Evolutionary conservation across 2,113 vertebrate genomes (phyloP), one percentile per base, ranked within the genome.

Genomic region (western clawed frog (Xenopus tropicalis)): DNA sequence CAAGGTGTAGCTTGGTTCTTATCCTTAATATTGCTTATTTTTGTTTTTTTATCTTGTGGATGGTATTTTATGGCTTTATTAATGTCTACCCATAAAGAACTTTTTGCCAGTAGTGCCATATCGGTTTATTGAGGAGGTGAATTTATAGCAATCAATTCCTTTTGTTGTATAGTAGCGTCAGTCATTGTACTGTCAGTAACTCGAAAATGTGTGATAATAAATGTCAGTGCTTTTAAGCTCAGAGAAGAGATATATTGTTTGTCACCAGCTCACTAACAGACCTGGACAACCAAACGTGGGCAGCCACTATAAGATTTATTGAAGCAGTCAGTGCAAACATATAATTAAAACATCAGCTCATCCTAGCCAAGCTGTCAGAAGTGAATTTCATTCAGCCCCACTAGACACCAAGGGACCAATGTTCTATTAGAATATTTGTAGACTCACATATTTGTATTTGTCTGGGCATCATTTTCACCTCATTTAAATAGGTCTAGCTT

Each of bases 281-380:
- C 58, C 63, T 74, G 64, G 54, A 48, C 71, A 58, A 24, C 37
- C 52, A 22, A 59, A 58, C 66, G 71, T 74, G 71, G 66, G 71
- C 63, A 23, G 71, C 63, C 25, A 46, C 23, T 21, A 14, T 25
- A 63, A 66, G 71, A 74, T 66, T 74, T 74, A 74, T 74, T 44
- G 54, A 59, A 37, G 29, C 37, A 56, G 52, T 54, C 42, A 43
- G 7, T 56, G 54, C 37, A 73, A 52, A 74, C 52, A 43, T 59
- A 74, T 66, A 74, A 74, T 74, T 74, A 74, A 66, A 48, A 59
- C 71, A 66, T 74, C 71, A 74, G 24, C 63, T 66, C 62, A 66
- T 74, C 24, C 25, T n/a, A 54, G 51, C 12, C 52, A 46, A 21
- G 14, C 71, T 58, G 63, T 46, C 71, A 66, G 62, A 25, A 20